Conservation (phyloP, 2,797 vertebrate species). For the Smutsia temminckii region DNA sequence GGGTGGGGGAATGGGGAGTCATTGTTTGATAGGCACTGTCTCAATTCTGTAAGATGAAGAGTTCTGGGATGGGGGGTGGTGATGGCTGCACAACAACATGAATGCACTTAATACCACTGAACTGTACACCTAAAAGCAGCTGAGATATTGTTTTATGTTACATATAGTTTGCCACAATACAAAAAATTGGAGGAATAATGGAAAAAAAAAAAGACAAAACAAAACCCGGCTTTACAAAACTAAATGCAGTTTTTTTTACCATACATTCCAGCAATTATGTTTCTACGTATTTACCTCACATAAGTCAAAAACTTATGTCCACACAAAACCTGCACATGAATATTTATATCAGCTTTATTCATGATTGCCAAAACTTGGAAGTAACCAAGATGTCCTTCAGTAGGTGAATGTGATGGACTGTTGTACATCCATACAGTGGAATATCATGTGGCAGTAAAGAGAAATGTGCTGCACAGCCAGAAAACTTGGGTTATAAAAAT, state of each 20-base stretch:
- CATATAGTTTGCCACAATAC: neutral
- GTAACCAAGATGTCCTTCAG: neutral
- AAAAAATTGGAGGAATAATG: neutral
- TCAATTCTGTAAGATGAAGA: neutral
- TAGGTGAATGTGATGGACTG: neutral
- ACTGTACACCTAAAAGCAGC: neutral
- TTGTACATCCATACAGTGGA: neutral
- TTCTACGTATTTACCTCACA: neutral
- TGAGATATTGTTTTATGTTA: neutral
- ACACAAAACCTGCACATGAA: neutral
- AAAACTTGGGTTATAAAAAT: neutral
- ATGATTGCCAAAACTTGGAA: neutral
- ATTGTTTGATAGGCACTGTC: neutral
- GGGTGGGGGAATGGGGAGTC: neutral
- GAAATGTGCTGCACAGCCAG: neutral
- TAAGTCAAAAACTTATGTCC: neutral
- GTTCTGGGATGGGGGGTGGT: neutral
- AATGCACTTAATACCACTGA: neutral
- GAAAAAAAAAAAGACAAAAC: neutral
- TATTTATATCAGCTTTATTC: neutral
- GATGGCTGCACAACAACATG: neutral
- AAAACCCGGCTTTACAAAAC: neutral
- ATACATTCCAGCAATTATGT: neutral
- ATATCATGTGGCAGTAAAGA: neutral
- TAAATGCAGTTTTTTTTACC: neutral